Conservation (phyloP, 2,113 vertebrate genomes). For the Microtus richardsoni region DNA sequence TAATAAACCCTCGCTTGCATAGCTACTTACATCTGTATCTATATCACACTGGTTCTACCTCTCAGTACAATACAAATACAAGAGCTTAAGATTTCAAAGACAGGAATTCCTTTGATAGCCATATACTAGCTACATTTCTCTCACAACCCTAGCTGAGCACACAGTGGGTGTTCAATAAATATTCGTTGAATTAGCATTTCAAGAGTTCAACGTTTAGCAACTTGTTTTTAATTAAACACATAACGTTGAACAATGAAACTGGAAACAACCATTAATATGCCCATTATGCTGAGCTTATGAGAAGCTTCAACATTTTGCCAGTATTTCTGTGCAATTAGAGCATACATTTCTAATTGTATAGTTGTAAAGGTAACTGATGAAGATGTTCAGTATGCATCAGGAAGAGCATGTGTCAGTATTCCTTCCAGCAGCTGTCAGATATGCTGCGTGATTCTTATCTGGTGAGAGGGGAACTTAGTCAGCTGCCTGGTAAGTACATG, state of each 20-base stretch:
- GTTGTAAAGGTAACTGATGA: not conserved
- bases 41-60: not conserved
- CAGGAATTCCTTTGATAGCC: not conserved
- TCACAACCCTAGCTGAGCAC: not conserved
- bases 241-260: constrained; percentile 27
- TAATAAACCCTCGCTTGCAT: not conserved
- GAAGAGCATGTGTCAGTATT: constrained; percentile 40
- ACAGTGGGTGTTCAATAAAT: not conserved
- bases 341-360: not conserved
- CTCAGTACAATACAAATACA: not conserved
- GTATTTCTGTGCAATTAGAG: constrained; percentile 52
- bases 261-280: constrained; percentile 48
- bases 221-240: constrained; percentile 39
- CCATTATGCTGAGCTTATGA: constrained; percentile 5
- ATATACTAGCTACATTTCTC: not conserved
- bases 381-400: constrained; percentile 45
- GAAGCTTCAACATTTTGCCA: constrained; percentile 60
- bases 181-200: constrained; percentile 25
- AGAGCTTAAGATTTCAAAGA: constrained; percentile 25
- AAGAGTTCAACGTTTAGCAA: constrained; percentile 19
- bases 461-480: not conserved
- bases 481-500: constrained; percentile 16
- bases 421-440: not conserved
- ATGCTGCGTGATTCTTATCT: not conserved
- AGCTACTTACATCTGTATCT: not conserved